phyloP scores from a whole-genome alignment of 2,113 vertebrate species.

The Pelodiscus sinensis region DNA sequence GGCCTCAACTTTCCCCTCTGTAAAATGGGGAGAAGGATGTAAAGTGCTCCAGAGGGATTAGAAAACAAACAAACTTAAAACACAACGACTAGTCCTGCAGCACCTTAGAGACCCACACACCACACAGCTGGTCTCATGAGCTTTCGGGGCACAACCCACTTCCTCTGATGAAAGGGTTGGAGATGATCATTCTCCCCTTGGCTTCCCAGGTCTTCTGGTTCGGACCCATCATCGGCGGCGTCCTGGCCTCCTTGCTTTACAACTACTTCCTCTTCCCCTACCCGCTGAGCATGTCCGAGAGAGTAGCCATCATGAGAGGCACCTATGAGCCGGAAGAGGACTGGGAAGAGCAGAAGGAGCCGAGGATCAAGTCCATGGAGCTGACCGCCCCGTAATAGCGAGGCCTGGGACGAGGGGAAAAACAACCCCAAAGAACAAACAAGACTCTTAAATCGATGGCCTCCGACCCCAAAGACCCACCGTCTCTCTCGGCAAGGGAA shows the following conservation, averaged over 20 bases:
- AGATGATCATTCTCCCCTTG: not conserved
- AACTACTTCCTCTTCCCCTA: constrained; percentile 84
- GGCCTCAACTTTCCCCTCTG: not conserved
- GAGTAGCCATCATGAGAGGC: constrained; percentile 81
- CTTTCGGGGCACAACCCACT: too few relatives aligned
- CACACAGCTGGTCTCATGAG: too few relatives aligned
- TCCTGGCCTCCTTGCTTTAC: constrained; percentile 81
- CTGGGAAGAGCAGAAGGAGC: constrained; percentile 81
- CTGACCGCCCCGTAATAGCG: constrained; percentile 67
- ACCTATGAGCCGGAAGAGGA: constrained; percentile 81
- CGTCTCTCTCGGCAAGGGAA: not conserved
- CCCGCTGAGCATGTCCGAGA: constrained; percentile 78
- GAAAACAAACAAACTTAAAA: too few relatives aligned
- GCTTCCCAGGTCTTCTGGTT: constrained; percentile 85
- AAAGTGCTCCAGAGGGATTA: not conserved
- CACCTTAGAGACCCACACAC: too few relatives aligned
- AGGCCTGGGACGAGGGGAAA: not conserved
- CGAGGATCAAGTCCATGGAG: constrained; percentile 82
- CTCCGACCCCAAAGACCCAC: not conserved
- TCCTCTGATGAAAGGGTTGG: too few relatives aligned
- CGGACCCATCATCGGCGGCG: constrained; percentile 81
- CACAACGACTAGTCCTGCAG: too few relatives aligned
- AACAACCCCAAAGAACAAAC: not conserved
- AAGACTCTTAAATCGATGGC: not conserved
- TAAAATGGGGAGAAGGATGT: not conserved